Conservation (phyloP, 2,797 vertebrate species). For the Anas capensis region DNA sequence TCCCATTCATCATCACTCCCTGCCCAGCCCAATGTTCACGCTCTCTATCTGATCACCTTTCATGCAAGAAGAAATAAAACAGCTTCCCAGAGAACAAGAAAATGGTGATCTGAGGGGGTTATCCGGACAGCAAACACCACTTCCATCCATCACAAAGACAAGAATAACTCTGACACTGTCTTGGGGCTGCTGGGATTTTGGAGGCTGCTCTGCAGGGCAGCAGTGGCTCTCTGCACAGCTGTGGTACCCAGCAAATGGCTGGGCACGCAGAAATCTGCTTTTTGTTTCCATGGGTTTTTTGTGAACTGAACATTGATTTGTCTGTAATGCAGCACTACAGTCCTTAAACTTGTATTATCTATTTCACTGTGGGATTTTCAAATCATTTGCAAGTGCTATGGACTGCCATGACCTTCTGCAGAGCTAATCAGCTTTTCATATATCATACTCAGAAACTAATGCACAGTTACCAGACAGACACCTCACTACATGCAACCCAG, state of each 20-base stretch:
- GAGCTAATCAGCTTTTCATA: not conserved
- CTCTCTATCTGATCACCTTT: not conserved
- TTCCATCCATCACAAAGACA: not conserved
- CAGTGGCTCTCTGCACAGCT: not conserved
- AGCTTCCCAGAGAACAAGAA: not conserved
- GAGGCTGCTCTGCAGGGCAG: not conserved
- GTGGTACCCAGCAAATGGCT: not conserved
- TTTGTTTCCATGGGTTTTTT: not conserved
- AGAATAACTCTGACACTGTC: rapidly evolving
- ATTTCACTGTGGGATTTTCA: not conserved
- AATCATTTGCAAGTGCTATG: not conserved
- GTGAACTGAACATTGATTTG: not conserved
- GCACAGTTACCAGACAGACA: not conserved
- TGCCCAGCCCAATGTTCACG: rapidly evolving
- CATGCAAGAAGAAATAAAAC: not conserved
- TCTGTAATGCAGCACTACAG: not conserved
- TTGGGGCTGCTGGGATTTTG: rapidly evolving
- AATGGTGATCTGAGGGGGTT: not conserved
- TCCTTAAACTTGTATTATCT: not conserved
- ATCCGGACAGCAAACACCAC: rapidly evolving
- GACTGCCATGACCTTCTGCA: not conserved
- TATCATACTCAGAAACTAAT: not conserved
- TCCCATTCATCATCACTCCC: not conserved
- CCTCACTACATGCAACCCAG: not conserved
- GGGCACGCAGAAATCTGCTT: not conserved